Percentiles rank a stretch among this genome's conserved stretches.
These are phyloP conservation scores for Coilia nasus DNA, from an alignment of 2,797 vertebrate species.

Conservation along the genomic window DNA sequence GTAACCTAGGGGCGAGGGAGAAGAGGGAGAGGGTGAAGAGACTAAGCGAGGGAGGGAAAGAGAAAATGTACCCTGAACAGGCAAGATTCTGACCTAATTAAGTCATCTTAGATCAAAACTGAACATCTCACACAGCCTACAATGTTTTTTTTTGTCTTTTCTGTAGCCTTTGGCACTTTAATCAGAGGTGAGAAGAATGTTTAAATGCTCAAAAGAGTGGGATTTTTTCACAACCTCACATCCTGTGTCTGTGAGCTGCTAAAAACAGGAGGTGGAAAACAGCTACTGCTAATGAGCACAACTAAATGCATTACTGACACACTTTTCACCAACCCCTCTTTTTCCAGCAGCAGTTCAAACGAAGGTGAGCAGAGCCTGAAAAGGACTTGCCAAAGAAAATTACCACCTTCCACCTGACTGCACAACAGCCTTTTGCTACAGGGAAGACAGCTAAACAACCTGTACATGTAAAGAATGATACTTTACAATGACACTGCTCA, in stretches of 20 bases:
- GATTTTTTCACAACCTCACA: neutral
- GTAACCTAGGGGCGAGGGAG: neutral
- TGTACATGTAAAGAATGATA: neutral
- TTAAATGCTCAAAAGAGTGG: constrained; percentile 16
- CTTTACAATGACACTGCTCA: neutral
- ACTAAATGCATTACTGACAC: constrained; percentile 16
- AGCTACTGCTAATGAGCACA: constrained; percentile 2
- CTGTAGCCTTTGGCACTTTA: constrained; percentile 8
- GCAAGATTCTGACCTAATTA: constrained; percentile 51
- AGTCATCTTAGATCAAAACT: constrained; percentile 47
- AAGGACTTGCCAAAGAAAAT: constrained; percentile 21
- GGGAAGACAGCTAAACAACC: neutral
- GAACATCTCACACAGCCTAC: constrained; percentile 36
- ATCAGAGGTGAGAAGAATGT: constrained; percentile 21
- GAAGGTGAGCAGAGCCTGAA: constrained; percentile 2
- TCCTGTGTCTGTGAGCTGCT: neutral
- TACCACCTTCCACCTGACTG: neutral
- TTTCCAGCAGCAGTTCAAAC: neutral
- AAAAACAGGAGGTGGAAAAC: constrained; percentile 20
- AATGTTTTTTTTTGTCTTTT: constrained; percentile 16
- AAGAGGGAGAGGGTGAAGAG: neutral
- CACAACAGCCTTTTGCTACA: neutral
- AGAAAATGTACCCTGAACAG: constrained; percentile 9
- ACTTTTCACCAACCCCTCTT: neutral
- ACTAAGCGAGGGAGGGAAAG: neutral